Evolutionary conservation across 2,888 invertebrate species (phyloP).

Genomic region (Mactromeris polynyma): DNA sequence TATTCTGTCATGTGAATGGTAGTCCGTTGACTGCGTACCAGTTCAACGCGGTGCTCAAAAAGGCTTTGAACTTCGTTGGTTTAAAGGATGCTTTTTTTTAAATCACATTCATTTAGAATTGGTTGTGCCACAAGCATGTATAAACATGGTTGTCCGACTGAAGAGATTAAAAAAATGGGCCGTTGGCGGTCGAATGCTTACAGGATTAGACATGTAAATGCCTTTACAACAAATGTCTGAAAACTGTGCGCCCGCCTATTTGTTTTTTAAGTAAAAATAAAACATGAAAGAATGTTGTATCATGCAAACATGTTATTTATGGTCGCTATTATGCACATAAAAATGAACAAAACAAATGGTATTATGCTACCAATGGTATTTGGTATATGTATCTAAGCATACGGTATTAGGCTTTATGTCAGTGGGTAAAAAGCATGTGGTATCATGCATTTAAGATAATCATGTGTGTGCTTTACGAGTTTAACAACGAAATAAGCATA

Average conservation of each 20-base stretch:
- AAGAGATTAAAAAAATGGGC: not conserved
- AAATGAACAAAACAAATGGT: not conserved
- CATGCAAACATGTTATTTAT: not conserved
- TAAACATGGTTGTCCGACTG: not conserved
- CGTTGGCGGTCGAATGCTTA: slow-evolving; percentile 8
- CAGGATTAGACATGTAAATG: not conserved
- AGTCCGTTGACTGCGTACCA: too few species aligned
- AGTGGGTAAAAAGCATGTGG: not conserved
- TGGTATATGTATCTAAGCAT: too few species aligned
- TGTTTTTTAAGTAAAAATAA: too few species aligned
- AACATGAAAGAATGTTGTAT: too few species aligned
- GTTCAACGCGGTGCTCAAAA: slow-evolving; percentile 10
- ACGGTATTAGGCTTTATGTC: too few species aligned
- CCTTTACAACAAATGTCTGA: not conserved
- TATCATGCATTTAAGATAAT: not conserved
- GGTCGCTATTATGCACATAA: not conserved
- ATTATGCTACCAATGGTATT: not conserved
- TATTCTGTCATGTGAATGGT: not conserved
- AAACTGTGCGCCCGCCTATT: too few species aligned
- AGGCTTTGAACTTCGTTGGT: slow-evolving; percentile 2
- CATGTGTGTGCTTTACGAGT: not conserved
- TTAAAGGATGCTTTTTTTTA: not conserved
- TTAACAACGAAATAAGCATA: not conserved
- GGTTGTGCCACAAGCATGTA: slow-evolving; percentile 16
- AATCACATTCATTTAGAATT: slow-evolving; percentile 25